These are phyloP conservation scores for Carduelis carduelis DNA, from an alignment of 2,797 vertebrate genomes.

Conservation along the genomic window DNA sequence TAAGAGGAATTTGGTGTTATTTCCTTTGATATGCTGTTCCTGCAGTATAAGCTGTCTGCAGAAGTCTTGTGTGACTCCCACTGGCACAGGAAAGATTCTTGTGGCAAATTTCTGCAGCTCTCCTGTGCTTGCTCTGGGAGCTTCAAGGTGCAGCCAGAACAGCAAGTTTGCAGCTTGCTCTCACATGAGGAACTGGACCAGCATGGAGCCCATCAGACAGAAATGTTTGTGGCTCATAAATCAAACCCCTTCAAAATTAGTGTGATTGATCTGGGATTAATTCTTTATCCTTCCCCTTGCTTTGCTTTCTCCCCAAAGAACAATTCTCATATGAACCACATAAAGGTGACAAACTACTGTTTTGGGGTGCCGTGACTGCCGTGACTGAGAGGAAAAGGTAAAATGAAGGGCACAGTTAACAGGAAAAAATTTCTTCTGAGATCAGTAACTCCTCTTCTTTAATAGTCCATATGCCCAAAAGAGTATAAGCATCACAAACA, in stretches of 20 bases:
- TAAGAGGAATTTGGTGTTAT: background rate
- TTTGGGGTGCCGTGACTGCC: background rate
- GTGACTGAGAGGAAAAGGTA: constrained; percentile 3
- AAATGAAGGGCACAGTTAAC: background rate
- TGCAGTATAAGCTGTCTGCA: background rate
- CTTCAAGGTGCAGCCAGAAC: background rate
- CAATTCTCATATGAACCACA: background rate
- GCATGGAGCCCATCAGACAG: background rate
- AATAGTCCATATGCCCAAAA: background rate
- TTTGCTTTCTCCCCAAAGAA: background rate
- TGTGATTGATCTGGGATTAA: background rate
- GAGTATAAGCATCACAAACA: background rate
- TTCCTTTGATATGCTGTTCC: background rate
- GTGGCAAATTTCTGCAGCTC: background rate
- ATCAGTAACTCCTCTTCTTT: constrained; percentile 21
- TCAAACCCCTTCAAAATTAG: background rate
- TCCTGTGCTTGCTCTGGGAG: rapidly evolving
- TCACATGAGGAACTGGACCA: rapidly evolving
- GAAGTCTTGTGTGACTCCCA: background rate
- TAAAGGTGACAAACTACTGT: background rate
- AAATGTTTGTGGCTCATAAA: background rate
- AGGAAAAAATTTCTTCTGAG: background rate
- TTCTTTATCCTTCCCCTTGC: background rate
- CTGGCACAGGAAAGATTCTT: background rate
- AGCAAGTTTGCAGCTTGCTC: background rate